These are phyloP conservation scores for Criorhina ranunculi DNA, from an alignment of 2,888 invertebrate species.

Conservation along the genomic window DNA sequence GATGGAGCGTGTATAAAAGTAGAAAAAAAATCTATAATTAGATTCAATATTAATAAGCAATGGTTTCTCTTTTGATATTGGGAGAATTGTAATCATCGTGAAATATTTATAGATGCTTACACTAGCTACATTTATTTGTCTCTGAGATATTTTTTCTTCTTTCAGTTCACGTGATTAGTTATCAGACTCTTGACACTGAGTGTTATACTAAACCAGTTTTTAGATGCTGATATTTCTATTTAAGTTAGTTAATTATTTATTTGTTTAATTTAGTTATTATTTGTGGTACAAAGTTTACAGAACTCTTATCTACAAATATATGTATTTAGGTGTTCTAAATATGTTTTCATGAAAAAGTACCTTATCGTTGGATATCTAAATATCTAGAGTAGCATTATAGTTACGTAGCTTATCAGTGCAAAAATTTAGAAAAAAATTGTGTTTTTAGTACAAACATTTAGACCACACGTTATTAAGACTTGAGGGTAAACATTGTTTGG, in stretches of 20 bases:
- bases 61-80: constrained; percentile 25
- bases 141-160: constrained; percentile 15
- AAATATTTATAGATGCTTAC: constrained; percentile 11
- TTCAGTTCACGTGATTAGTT: constrained; percentile 64
- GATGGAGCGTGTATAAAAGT: constrained; percentile 35
- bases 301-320: not conserved
- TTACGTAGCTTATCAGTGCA: too few species aligned
- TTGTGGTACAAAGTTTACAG: not conserved
- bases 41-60: constrained; percentile 65
- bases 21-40: constrained; percentile 59
- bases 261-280: constrained; percentile 7
- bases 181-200: constrained; percentile 53
- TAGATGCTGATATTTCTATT: constrained; percentile 14
- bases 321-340: not conserved
- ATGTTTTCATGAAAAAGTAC: too few species aligned
- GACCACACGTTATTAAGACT: too few species aligned
- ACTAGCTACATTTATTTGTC: not conserved
- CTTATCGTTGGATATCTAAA: too few species aligned
- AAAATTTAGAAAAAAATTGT: too few species aligned
- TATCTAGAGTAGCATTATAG: too few species aligned
- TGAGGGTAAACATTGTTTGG: too few species aligned
- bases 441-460: too few species aligned
- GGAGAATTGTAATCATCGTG: constrained; percentile 6
- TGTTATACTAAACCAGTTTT: constrained; percentile 54
- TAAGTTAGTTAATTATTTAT: constrained; percentile 12